Evolutionary conservation across 2,113 vertebrate species (phyloP).

Genomic region (Neopipo cinnamomea): DNA sequence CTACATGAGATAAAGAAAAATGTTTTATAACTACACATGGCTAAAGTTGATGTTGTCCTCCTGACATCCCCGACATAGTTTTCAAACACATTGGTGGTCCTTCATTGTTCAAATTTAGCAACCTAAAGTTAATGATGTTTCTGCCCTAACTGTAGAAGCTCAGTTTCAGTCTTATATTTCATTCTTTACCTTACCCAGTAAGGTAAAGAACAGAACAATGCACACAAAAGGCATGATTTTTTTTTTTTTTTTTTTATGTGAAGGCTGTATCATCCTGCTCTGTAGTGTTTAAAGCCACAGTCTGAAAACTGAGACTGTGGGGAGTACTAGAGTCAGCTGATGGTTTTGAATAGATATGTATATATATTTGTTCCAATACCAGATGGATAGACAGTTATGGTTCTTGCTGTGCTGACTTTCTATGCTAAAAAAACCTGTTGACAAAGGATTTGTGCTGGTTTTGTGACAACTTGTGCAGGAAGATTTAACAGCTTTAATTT

Average conservation of each 20-base stretch:
- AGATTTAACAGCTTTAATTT: conserved; percentile 44
- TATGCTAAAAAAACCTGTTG: conserved; percentile 4
- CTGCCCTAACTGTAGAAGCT: not conserved
- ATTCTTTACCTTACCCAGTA: too few relatives aligned
- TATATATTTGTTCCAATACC: not conserved
- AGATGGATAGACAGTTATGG: not conserved
- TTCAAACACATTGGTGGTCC: not conserved
- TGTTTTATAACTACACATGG: not conserved
- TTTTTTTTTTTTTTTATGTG: not conserved
- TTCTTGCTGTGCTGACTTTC: not conserved
- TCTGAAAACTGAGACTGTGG: not conserved
- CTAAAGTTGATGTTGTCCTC: not conserved
- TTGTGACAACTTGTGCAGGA: not conserved
- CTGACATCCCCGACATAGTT: not conserved
- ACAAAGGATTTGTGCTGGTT: not conserved
- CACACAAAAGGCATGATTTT: not conserved
- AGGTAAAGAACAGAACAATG: not conserved
- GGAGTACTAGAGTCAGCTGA: not conserved
- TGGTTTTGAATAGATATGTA: not conserved
- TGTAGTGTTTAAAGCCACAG: not conserved
- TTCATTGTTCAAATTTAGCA: not conserved
- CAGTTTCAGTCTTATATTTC: not conserved
- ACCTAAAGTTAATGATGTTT: not conserved
- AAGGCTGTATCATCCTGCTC: not conserved
- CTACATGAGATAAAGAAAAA: not conserved